Conservation (phyloP, 64 coral and sea anemone species). For the Acropora yongei region DNA sequence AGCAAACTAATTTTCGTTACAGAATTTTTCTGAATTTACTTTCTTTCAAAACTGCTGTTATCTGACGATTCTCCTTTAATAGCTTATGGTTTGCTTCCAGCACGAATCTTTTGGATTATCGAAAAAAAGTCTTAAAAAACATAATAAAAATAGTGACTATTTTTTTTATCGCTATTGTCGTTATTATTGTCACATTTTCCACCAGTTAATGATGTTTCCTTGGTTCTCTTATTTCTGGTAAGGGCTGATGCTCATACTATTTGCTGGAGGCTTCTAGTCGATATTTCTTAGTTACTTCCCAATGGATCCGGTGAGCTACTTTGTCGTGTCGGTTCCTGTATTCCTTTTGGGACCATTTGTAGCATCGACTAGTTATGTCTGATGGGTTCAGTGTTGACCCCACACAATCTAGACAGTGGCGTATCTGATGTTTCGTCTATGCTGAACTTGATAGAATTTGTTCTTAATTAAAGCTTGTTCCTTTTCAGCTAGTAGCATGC, state of each 20-base stretch:
- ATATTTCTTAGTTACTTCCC: not conserved
- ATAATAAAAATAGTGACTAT: too few relatives aligned
- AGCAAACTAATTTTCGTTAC: too few relatives aligned
- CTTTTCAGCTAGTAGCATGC: not conserved
- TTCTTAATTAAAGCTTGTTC: not conserved
- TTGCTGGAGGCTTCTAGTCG: not conserved
- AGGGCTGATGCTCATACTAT: not conserved
- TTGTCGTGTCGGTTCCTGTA: not conserved
- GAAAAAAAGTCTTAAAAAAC: too few relatives aligned
- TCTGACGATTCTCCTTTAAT: too few relatives aligned
- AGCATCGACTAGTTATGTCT: not conserved
- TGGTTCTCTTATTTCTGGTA: not conserved
- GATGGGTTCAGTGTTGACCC: not conserved
- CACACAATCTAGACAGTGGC: not conserved
- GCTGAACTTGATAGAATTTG: not conserved
- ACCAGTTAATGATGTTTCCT: too few relatives aligned
- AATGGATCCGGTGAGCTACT: not conserved
- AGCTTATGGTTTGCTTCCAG: too few relatives aligned
- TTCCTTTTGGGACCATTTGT: not conserved
- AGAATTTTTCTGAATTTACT: too few relatives aligned
- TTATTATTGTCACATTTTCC: too few relatives aligned
- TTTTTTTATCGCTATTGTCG: too few relatives aligned
- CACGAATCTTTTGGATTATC: too few relatives aligned
- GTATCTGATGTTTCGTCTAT: not conserved
- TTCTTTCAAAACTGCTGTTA: too few relatives aligned